A percentile compares a stretch with the other conserved stretches of the same genome.
phyloP scores from a whole-genome alignment of 2,113 vertebrate species.

The Perca schrenkii region DNA sequence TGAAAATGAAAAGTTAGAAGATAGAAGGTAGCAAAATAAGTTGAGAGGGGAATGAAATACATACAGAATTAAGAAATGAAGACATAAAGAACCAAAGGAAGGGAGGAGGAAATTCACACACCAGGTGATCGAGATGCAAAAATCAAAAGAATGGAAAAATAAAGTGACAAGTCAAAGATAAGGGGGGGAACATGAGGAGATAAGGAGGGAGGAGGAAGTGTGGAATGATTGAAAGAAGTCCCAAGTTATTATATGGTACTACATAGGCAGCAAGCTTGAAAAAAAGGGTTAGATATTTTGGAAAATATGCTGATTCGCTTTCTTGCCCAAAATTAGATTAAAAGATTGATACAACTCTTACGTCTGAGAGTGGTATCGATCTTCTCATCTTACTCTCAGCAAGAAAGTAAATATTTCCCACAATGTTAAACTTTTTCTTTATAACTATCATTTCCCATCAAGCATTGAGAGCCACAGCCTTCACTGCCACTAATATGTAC shows the following conservation, averaged over 20 bases:
- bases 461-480: conserved; percentile 7
- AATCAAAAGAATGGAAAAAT: not conserved
- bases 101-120: not conserved
- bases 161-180: not conserved
- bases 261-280: not conserved
- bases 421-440: conserved; percentile 23
- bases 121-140: not conserved
- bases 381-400: not conserved
- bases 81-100: not conserved
- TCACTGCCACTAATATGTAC: not conserved
- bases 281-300: conserved; percentile 27
- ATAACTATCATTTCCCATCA: conserved; percentile 43
- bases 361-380: no score
- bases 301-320: not conserved
- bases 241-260: conserved; percentile 17
- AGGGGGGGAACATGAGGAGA: not conserved
- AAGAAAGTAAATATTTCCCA: not conserved
- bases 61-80: not conserved
- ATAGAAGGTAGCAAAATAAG: not conserved
- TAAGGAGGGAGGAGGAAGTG: not conserved
- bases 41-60: not conserved
- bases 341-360: no score
- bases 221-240: conserved; percentile 13
- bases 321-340: not conserved
- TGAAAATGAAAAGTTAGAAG: not conserved